phyloP scores from a whole-genome alignment of 2,888 invertebrate species.

The Ephialtes manifestator region DNA sequence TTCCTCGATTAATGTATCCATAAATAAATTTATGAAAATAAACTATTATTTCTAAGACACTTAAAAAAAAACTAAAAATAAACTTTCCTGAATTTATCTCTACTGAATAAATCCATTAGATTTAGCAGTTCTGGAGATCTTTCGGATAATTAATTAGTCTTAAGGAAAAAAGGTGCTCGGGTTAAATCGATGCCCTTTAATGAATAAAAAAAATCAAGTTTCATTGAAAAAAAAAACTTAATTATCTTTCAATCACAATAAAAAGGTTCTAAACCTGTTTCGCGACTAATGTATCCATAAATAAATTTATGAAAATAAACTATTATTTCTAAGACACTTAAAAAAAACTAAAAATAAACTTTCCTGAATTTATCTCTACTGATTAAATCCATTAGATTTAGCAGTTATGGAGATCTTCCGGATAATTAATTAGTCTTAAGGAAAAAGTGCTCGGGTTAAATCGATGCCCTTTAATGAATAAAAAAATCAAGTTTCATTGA shows the following conservation, averaged over 20 bases:
- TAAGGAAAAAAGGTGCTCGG: too few species aligned
- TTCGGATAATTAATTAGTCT: too few species aligned
- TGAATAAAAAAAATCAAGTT: slow-evolving; percentile 20
- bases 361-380: not conserved
- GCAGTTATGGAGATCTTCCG: not conserved
- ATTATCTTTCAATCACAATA: slow-evolving; percentile 9
- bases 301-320: not conserved
- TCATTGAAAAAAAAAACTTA: not conserved
- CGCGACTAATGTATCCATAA: not conserved
- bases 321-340: not conserved
- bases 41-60: not conserved
- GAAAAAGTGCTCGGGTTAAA: too few species aligned
- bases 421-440: too few species aligned
- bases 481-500: slow-evolving; percentile 4
- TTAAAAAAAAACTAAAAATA: not conserved
- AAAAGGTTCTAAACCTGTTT: not conserved
- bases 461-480: too few species aligned
- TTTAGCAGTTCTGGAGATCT: not conserved
- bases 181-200: too few species aligned
- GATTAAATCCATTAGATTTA: not conserved
- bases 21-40: not conserved
- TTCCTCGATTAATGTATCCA: too few species aligned
- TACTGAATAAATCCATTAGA: not conserved
- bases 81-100: not conserved
- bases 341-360: not conserved